phyloP scores from a whole-genome alignment of 2,888 invertebrate species.

The Hirtodrosophila confusa region DNA sequence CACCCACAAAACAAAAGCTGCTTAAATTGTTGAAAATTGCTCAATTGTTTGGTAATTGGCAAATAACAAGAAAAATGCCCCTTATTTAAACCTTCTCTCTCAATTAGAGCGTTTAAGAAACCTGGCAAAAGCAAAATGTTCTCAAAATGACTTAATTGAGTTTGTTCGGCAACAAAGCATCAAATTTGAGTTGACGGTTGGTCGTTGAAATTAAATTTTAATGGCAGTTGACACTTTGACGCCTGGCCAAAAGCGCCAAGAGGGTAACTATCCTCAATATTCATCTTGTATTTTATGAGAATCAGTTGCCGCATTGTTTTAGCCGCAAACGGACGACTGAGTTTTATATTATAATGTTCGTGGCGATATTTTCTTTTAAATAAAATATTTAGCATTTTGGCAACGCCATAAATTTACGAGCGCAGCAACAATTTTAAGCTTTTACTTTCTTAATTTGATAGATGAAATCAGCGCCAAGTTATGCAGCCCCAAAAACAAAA shows the following conservation, averaged over 20 bases:
- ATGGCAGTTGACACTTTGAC: conserved; percentile 66
- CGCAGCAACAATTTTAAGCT: conserved; percentile 53
- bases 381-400: conserved; percentile 13
- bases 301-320: conserved; percentile 35
- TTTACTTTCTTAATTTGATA: conserved; percentile 76
- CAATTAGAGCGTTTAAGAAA: conserved; percentile 43
- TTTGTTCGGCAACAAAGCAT: conserved; percentile 38
- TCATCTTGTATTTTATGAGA: conserved; percentile 11
- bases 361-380: conserved; percentile 19
- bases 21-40: conserved; percentile 34
- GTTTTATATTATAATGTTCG: conserved; percentile 29
- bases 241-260: too few species aligned
- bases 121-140: conserved; percentile 25
- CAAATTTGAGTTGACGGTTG: conserved; percentile 36
- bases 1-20: background rate
- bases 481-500: conserved; percentile 35
- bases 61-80: conserved; percentile 24
- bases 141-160: conserved; percentile 44
- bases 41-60: conserved; percentile 39
- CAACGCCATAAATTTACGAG: conserved; percentile 68
- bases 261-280: conserved; percentile 8
- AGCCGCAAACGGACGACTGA: conserved; percentile 12
- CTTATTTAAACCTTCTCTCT: conserved; percentile 14
- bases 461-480: conserved; percentile 74
- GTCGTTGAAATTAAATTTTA: conserved; percentile 57